Evolutionary conservation across 2,888 invertebrate species (phyloP).

Genomic region (Encarsia formosa): DNA sequence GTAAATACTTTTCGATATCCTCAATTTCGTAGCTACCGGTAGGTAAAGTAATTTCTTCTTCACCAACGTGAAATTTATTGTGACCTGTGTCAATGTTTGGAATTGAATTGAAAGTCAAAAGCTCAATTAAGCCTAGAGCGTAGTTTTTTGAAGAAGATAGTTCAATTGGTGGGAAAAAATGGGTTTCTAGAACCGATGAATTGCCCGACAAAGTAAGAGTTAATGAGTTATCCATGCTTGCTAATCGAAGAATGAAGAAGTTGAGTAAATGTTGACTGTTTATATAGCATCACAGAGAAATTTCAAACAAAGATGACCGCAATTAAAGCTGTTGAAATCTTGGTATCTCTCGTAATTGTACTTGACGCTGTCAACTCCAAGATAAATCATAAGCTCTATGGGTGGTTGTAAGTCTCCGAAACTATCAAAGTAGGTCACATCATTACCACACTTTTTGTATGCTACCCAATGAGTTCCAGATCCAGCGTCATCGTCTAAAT

Average conservation of each 20-base stretch:
- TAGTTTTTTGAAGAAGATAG: background rate
- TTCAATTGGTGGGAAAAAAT: conserved; percentile 26
- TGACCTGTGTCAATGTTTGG: background rate
- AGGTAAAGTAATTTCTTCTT: no score
- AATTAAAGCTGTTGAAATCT: conserved; percentile 22
- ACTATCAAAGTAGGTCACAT: conserved; percentile 13
- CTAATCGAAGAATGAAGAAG: background rate
- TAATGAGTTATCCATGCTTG: conserved; percentile 24
- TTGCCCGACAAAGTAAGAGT: conserved; percentile 37
- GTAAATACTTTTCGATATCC: no score
- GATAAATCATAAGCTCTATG: conserved; percentile 3
- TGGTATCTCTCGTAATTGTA: conserved; percentile 23
- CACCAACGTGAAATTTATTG: no score
- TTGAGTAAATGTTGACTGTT: background rate
- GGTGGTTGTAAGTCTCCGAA: conserved; percentile 13
- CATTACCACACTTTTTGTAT: background rate
- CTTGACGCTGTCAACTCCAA: background rate
- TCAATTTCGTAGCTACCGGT: no score
- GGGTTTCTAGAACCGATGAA: conserved; percentile 29
- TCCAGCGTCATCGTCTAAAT: conserved; percentile 1
- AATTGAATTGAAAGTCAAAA: background rate
- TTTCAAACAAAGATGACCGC: conserved; percentile 12
- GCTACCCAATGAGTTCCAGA: conserved; percentile 18
- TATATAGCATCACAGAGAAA: conserved; percentile 5
- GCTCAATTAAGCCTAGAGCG: background rate